These are phyloP conservation scores for Drosophila carrolli DNA, from an alignment of 1,140 invertebrate genomes.

Conservation along the genomic window DNA sequence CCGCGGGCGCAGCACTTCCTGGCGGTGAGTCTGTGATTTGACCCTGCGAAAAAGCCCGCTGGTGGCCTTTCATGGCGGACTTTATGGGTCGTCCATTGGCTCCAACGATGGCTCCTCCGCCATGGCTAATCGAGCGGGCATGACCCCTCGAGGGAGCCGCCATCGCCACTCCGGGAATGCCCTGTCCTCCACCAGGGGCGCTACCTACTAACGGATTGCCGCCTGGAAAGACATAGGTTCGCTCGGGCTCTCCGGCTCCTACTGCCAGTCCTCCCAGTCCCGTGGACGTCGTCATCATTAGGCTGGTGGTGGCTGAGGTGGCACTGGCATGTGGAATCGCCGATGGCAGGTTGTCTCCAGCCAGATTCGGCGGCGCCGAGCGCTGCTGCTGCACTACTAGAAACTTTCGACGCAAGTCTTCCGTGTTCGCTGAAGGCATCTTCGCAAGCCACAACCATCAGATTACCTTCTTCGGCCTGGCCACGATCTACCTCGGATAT, in stretches of 20 bases:
- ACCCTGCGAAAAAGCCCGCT: constrained; percentile 93
- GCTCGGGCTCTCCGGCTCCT: constrained; percentile 85
- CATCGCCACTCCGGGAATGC: constrained; percentile 72
- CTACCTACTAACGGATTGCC: constrained; percentile 59
- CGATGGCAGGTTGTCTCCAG: constrained; percentile 38
- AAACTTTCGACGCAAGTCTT: constrained; percentile 84
- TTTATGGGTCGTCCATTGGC: constrained; percentile 87
- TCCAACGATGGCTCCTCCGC: constrained; percentile 87
- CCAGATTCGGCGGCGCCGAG: constrained; percentile 73
- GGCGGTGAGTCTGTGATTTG: constrained; percentile 89
- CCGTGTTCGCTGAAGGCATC: constrained; percentile 83
- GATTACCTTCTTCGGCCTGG: constrained; percentile 47
- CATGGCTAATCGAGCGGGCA: constrained; percentile 91
- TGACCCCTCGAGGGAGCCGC: constrained; percentile 86
- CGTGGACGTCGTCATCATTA: constrained; percentile 41
- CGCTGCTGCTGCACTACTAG: constrained; percentile 80
- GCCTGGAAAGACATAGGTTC: constrained; percentile 87
- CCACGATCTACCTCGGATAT: constrained; percentile 38
- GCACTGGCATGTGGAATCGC: constrained; percentile 17
- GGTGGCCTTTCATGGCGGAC: constrained; percentile 89
- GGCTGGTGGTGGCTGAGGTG: constrained; percentile 19
- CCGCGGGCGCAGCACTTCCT: constrained; percentile 74
- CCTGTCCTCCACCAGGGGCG: constrained; percentile 51
- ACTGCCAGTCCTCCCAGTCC: constrained; percentile 9
- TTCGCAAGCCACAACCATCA: constrained; percentile 78